phyloP scores from a whole-genome alignment of 2,888 invertebrate genomes.

The Chaetoderma sp. region DNA sequence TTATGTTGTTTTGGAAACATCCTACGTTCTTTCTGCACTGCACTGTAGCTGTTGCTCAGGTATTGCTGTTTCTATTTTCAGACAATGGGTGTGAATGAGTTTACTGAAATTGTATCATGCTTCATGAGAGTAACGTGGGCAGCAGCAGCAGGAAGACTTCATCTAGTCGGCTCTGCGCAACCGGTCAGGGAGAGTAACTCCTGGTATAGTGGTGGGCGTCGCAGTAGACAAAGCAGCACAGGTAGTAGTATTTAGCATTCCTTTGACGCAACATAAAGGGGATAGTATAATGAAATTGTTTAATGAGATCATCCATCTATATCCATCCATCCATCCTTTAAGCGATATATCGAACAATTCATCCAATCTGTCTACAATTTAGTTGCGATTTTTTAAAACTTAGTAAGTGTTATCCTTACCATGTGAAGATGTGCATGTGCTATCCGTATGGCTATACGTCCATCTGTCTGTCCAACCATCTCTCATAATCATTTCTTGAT shows the following conservation, averaged over 20 bases:
- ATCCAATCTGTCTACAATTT: too few species aligned
- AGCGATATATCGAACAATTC: too few species aligned
- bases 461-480: too few species aligned
- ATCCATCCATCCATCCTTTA: too few species aligned
- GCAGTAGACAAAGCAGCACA: slow-evolving; percentile 69
- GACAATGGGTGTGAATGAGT: slow-evolving; percentile 68
- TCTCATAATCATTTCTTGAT: too few species aligned
- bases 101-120: slow-evolving; percentile 68
- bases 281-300: neutral
- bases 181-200: slow-evolving; percentile 65
- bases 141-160: slow-evolving; percentile 70
- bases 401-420: too few species aligned
- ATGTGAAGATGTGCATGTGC: too few species aligned
- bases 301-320: neutral
- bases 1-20: neutral
- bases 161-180: slow-evolving; percentile 66
- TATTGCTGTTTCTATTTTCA: slow-evolving; percentile 41
- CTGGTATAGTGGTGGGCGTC: slow-evolving; percentile 54
- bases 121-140: slow-evolving; percentile 72
- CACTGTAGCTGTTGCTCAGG: too few species aligned
- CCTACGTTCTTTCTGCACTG: neutral
- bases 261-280: neutral
- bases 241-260: slow-evolving; percentile 50
- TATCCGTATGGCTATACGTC: too few species aligned
- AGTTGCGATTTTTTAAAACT: too few species aligned